Conservation (phyloP, 1,140 invertebrate species). For the Ips typographus region DNA sequence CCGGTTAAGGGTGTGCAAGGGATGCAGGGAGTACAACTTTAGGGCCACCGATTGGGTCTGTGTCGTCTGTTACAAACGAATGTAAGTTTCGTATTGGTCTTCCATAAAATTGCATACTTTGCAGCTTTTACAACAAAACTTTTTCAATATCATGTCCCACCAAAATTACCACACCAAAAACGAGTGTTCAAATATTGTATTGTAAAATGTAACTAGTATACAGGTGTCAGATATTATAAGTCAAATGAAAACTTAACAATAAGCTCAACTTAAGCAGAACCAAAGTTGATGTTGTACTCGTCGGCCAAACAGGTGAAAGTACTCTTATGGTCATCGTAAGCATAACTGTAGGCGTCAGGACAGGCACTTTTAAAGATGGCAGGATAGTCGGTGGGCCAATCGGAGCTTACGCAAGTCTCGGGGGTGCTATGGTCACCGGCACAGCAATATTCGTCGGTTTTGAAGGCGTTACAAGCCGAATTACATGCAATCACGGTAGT, state of each 20-base stretch:
- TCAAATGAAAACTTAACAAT: no score
- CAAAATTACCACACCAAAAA: no score
- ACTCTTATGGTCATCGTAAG: constrained; percentile 52
- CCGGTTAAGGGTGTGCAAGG: constrained; percentile 71
- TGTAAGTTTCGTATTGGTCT: constrained; percentile 64
- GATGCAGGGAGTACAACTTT: constrained; percentile 66
- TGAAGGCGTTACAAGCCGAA: constrained; percentile 53
- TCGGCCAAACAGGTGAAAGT: constrained; percentile 52
- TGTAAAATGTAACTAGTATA: no score
- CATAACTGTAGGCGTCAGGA: constrained; percentile 54
- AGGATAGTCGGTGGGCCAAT: constrained; percentile 52
- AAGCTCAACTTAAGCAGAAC: constrained; percentile 19
- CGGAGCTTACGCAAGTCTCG: constrained; percentile 49
- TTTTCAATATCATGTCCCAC: neutral
- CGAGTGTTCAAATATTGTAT: no score
- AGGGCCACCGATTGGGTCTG: constrained; percentile 71
- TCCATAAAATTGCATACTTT: no score
- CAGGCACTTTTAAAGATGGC: constrained; percentile 53
- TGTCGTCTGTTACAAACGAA: constrained; percentile 71
- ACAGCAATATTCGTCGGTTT: constrained; percentile 53
- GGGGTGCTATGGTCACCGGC: constrained; percentile 47
- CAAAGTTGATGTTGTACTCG: constrained; percentile 42
- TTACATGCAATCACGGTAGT: constrained; percentile 53
- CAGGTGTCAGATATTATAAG: no score
- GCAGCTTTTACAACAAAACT: neutral